Evolutionary conservation across 2,797 vertebrate genomes (phyloP), one percentile per base, ranked within the genome.

Genomic region (Silurus lanzhouensis): DNA sequence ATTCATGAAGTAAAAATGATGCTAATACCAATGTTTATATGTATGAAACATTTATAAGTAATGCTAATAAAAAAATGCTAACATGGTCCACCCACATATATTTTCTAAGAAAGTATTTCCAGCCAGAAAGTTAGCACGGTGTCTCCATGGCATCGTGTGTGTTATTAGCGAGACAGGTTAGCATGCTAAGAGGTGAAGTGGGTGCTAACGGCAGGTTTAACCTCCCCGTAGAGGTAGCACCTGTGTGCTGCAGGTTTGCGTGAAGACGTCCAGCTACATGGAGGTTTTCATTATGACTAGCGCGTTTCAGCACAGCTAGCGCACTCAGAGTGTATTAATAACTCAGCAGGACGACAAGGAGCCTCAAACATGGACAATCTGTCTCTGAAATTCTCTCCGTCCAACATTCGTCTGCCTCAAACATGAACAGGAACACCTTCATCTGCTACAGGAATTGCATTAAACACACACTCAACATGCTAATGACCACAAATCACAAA

Each of bases 241-340:
- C 71, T 83, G 84, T 57, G 88, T 66, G 82, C 71, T 72, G 70
- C 87, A 77, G 88, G 74, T 85, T 85, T 81, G 78, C 22, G 55
- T 71, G 81, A 58, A 44, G 80, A 66, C 22, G 48, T 83, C 83
- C 88, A 55, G 57, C 83, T 60, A 77, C 83, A 86, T 68, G 61
- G 82, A 13, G 68, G 52, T 60, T 52, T 84, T 86, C 82, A 89
- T 86, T 84, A 87, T 70, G 85, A 81, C 76, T 72, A 66, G 84
- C 58, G 27, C 57, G 84, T 67, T 86, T 83, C 75, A n/a, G 76
- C 80, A 85, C 88, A 85, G 80, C 80, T 60, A 81, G 85, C 46
- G 78, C 44, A 46, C 85, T 25, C 52, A 60, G 66, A 88, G 81
- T 83, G 85, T 86, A 89, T 89, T 88, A 89, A 89, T 89, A 88